Evolutionary conservation across 2,888 invertebrate genomes (phyloP), one percentile per base, ranked within the genome.

Genomic region (Drosophila robusta): DNA sequence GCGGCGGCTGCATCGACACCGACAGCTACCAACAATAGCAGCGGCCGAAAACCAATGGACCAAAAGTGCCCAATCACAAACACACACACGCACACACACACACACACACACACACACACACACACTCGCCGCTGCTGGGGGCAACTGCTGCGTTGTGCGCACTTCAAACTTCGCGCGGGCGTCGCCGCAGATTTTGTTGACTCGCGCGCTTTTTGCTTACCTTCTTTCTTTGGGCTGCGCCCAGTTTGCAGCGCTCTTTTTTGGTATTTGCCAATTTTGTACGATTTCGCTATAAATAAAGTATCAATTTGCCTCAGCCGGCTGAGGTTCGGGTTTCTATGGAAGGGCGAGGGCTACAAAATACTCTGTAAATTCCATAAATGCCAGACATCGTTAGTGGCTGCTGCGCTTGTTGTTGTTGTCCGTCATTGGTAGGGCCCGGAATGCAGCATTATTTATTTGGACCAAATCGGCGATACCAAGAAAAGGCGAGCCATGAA

Each of bases 231-330:
- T 66, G 52, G 55, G 57, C 80, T 73, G 75, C 75, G 51, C 72
- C 72, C 80, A 60, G 60, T 56, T 63, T 36, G 58, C 62, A 60
- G 58, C 61, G 60, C 45, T 57, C 12, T 70, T 74, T 61, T 70
- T 74, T 70, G 62, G 67, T 78, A 71, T 78, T 78, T 78, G 78
- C 55, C 71, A 80, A 80, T 82, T 80, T 82, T 45, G 61, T 70
- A 52, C 41, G 57, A 54, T 76, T 77, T 74, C 54, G 66, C 85
- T 81, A 84, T 84, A 82, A 84, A 81, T 87, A 87, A 81, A 74
- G 64, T 75, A 71, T 70, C 75, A 72, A 78, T 72, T 84, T 80
- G 65, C 51, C 61, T 45, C 42, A 57, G 52, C 22, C 63, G 29
- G 46, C 51, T 58, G 63, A 18, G 50, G 60, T 50, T 86, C 45